These are phyloP conservation scores for Panorpa germanica DNA, from an alignment of 2,888 invertebrate species.

Conservation along the genomic window DNA sequence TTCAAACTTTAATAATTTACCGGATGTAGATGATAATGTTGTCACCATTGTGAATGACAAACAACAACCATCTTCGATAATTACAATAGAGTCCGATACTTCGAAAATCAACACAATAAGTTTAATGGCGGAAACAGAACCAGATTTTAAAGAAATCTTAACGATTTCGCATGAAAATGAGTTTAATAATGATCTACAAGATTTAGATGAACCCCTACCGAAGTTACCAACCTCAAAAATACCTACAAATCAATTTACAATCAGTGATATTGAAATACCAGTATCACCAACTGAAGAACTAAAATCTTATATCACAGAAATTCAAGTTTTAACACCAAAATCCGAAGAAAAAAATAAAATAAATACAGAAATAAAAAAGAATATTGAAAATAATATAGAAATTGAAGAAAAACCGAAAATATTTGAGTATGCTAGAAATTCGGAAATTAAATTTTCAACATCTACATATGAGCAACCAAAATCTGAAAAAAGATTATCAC, in stretches of 20 bases:
- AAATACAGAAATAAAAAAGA: constrained; percentile 23
- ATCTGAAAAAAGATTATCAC: constrained; percentile 35
- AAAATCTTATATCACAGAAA: constrained; percentile 57
- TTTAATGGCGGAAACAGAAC: no score
- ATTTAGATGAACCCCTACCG: no score
- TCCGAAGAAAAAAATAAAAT: constrained; percentile 21
- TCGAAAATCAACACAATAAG: no score
- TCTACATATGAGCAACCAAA: constrained; percentile 38
- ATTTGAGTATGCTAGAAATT: constrained; percentile 23
- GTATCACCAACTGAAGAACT: constrained; percentile 27
- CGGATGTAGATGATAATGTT: constrained; percentile 3
- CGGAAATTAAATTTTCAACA: constrained; percentile 40
- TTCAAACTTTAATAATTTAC: constrained; percentile 10
- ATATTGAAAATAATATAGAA: no score
- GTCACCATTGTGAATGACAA: constrained; percentile 5
- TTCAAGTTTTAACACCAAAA: constrained; percentile 41
- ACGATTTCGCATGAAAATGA: constrained; percentile 10
- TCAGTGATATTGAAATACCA: no score
- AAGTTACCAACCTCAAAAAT: no score
- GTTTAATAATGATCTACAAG: no score
- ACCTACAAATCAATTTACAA: no score
- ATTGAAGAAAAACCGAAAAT: no score
- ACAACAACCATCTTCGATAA: no score
- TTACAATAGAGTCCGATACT: no score
- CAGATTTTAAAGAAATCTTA: no score